Conservation (phyloP, 2,888 invertebrate species). For the Leptinotarsa rubiginosa region DNA sequence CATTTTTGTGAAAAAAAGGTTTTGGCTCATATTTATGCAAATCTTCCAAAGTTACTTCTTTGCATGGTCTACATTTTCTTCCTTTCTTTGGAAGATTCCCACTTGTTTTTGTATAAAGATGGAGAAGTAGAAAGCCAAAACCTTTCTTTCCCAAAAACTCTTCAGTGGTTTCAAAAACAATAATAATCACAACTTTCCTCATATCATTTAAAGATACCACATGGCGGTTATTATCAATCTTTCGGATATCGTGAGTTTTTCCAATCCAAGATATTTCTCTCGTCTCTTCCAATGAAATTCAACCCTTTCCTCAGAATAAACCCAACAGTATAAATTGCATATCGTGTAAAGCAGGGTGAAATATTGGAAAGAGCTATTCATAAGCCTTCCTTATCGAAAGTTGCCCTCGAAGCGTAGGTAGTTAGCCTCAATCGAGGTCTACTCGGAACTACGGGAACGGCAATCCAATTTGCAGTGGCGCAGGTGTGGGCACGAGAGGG, state of each 20-base stretch:
- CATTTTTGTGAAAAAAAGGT: too few relatives aligned
- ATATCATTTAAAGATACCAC: background rate
- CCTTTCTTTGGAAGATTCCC: too few relatives aligned
- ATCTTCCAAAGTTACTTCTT: too few relatives aligned
- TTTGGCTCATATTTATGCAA: too few relatives aligned
- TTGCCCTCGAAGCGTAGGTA: constrained; percentile 22
- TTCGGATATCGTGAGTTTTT: background rate
- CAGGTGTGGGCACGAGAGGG: background rate
- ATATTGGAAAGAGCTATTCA: constrained; percentile 20
- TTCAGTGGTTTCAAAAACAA: too few relatives aligned
- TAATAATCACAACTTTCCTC: background rate
- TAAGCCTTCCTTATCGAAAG: constrained; percentile 18
- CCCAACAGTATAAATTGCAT: constrained; percentile 17
- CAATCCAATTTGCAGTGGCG: constrained; percentile 6
- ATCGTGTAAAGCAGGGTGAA: constrained; percentile 18
- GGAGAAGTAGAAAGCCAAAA: too few relatives aligned
- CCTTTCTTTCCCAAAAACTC: too few relatives aligned
- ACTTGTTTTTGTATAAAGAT: too few relatives aligned
- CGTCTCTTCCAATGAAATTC: constrained; percentile 13
- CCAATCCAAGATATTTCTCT: background rate
- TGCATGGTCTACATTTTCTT: too few relatives aligned
- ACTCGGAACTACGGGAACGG: constrained; percentile 11
- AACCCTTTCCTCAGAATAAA: constrained; percentile 6
- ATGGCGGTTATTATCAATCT: background rate
- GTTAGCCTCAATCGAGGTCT: constrained; percentile 19